Evolutionary conservation across 2,797 vertebrate genomes (phyloP).

Genomic region (Lepus townsendii): DNA sequence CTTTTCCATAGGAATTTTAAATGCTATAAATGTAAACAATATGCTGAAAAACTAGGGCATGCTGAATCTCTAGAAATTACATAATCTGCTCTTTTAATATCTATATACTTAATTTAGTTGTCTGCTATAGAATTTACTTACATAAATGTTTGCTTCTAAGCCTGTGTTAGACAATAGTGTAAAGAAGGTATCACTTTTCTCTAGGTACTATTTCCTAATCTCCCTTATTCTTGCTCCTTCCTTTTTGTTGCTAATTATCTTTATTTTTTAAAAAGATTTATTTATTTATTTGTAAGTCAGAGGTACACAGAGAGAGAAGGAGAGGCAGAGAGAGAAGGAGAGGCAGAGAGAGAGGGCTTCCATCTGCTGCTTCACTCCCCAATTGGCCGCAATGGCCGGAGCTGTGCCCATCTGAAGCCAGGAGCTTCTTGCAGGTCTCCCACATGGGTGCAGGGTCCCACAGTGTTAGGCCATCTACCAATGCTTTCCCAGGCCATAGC

Average conservation of each 20-base stretch:
- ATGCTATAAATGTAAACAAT: not conserved
- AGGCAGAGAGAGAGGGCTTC: too few species aligned
- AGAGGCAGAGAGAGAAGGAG: too few species aligned
- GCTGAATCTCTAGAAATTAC: conserved; percentile 1
- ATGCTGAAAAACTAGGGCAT: not conserved
- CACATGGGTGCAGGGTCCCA: too few species aligned
- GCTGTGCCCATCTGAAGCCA: too few species aligned
- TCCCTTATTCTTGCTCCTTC: not conserved
- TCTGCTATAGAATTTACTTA: not conserved
- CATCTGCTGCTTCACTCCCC: too few species aligned
- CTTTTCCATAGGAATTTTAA: not conserved
- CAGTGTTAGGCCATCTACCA: too few species aligned
- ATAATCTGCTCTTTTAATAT: not conserved
- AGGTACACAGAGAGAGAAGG: too few species aligned
- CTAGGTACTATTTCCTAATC: not conserved
- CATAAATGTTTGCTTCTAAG: not conserved
- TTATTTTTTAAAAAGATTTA: too few species aligned
- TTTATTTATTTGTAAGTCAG: too few species aligned
- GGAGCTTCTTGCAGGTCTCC: too few species aligned
- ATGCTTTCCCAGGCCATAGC: too few species aligned
- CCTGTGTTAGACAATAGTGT: not conserved
- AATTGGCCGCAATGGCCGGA: too few species aligned
- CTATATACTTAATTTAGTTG: not conserved
- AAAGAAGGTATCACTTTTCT: not conserved
- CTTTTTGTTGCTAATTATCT: not conserved